Base-by-base conservation (phyloP, 2,113 vertebrate genomes). In the Eonycteris spelaea region DNA sequence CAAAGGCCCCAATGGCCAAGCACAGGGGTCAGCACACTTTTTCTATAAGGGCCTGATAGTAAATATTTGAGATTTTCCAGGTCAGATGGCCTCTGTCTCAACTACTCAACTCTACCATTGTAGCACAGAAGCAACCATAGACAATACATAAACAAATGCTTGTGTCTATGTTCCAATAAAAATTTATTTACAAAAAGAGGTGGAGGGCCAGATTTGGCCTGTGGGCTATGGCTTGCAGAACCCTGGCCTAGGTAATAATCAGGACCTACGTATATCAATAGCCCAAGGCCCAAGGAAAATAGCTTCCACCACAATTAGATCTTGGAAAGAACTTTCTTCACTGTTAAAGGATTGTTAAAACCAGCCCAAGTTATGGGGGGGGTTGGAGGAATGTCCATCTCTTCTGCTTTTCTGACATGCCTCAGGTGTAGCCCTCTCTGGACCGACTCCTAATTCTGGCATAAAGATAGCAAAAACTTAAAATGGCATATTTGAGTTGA, bases 151-250 rank as follows among this genome's bases (percentile, higher is more conserved):
- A 80, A 70, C 9, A 18, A 92, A 40, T n/a, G 82, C 61, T 53
- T 38, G 26, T 59, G 74, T 21, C 68, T 90, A 61, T 78, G 45
- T n/a, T 86, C 45, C 61, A 5, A 83, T 59, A 91, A 87, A 65
- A 95, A 33, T 59, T 77, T 59, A 96, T 86, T 90, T 93, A 84
- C 21, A 77, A 63, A 70, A 93, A 65, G 45, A 79, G 26, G 57
- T 65, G 4, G 45, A 8, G 30, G 4, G 4, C 51, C 43, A 43
- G 51, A 38, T 67, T 86, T 82, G 89, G 70, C 67, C 70, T 0
- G 6, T 86, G n/a, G 45, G 70, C 43, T 78, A 1, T 51, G 24
- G 48, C 83, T 96, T 73, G 53, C 38, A 53, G 57, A 94, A 30
- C 86, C 15, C 2, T 86, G 75, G 43, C 51, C 86, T 51, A 71